Evolutionary conservation across 92 coral and sea anemone genomes (phyloP), one percentile per base, ranked within the genome.

Genomic region (Paragorgia papillata): DNA sequence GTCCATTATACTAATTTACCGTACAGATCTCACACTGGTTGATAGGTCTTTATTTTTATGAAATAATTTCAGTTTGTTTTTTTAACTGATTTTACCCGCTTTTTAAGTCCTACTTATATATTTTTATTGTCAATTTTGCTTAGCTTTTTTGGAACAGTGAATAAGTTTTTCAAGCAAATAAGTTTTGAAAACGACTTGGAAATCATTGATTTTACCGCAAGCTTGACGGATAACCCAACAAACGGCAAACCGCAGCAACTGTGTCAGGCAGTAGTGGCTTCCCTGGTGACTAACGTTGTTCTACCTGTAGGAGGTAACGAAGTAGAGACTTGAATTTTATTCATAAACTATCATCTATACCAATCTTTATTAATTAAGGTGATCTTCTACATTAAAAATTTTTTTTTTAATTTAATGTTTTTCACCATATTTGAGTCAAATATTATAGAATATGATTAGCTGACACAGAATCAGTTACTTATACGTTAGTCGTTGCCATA

Each of bases 181-280:
- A 93, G 86, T 31, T 41, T 89, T 41, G 81, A 57, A 49, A 64
- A 50, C 48, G n/a, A 87, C 9, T 25, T 87, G 29, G 92, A 92
- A 63, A 64, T 86, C 74, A 69, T 68, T 39, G 92, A 95, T 71
- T 87, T 91, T 50, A 86, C 90, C 9, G 79, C 92, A 7, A 82
- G 89, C 57, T 51, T 95, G 57, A 87, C 63, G 39, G 80, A 91
- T 14, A 61, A 83, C 34, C 74, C 46, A 35, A 79, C 88, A n/a
- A 43, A 29, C 18, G 70, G 79, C 26, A 66, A 79, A 44, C 79
- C 82, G 27, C 80, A 82, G 82, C 89, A 90, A 13, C 69, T 91
- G 41, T 91, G 96, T 51, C 83, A 69, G 49, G 99, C 97, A 28
- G 96, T 95, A 19, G 75, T 95, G 24, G 91, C 90, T 8, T 91